phyloP scores from a whole-genome alignment of 1,140 invertebrate species.

The Chlorops oryzae region DNA sequence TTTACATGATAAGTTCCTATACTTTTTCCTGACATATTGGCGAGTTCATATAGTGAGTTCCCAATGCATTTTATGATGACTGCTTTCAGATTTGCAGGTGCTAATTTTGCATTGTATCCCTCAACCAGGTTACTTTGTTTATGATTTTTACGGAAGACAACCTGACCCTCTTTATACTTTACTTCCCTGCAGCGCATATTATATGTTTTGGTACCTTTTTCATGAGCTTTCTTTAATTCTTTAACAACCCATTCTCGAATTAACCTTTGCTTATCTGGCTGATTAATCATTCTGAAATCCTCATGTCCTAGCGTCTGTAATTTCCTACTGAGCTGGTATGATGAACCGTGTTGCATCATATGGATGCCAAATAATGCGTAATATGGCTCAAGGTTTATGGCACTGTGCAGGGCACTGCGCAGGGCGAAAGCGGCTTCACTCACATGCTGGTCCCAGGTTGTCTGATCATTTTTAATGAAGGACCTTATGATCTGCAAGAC shows the following conservation, averaged over 20 bases:
- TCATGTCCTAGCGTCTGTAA: no score
- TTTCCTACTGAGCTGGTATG: not conserved
- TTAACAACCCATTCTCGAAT: not conserved
- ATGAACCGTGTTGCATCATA: conserved; percentile 1
- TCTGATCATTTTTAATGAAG: not conserved
- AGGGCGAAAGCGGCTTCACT: conserved; percentile 2
- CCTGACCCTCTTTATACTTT: conserved; percentile 2
- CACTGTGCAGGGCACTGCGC: not conserved
- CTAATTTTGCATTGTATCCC: conserved; percentile 11
- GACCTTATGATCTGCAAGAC: not conserved
- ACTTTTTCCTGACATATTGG: no score
- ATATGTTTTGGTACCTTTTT: conserved; percentile 5
- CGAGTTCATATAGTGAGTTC: not conserved
- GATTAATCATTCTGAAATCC: not conserved
- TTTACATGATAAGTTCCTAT: no score
- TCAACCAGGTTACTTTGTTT: conserved; percentile 7
- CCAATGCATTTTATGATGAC: conserved; percentile 6
- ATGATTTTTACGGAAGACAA: conserved; percentile 6
- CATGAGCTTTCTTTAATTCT: not conserved
- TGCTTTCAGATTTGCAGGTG: conserved; percentile 8
- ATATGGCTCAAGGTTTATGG: conserved; percentile 1
- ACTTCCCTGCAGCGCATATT: conserved; percentile 6
- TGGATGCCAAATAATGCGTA: conserved; percentile 4
- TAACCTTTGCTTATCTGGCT: not conserved
- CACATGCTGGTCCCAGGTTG: conserved; percentile 11